A percentile compares a stretch with the other conserved stretches of the same genome.
Conservation (phyloP, 2,113 vertebrate genomes). For the Cyprinodon brontotheroides region DNA sequence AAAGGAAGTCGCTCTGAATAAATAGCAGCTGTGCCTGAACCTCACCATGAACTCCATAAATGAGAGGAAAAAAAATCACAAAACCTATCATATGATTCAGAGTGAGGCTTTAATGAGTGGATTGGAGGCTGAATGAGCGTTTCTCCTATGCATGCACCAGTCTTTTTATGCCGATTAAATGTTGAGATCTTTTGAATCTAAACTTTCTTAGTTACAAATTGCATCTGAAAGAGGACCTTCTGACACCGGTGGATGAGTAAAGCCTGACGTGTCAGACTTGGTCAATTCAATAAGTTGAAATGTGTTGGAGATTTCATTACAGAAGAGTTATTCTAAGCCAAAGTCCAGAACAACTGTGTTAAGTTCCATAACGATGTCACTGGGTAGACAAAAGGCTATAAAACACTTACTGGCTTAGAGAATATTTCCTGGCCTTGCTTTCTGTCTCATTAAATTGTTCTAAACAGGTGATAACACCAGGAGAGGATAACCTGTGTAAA, state of each 20-base stretch:
- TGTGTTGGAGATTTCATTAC: neutral
- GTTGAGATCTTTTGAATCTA: neutral
- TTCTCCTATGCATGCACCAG: neutral
- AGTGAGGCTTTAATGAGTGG: conserved; percentile 28
- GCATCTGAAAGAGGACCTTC: neutral
- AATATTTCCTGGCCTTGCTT: neutral
- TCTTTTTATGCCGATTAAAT: conserved; percentile 10
- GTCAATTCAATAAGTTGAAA: neutral
- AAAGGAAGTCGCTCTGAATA: neutral
- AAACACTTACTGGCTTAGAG: neutral
- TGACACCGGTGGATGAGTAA: neutral
- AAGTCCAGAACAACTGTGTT: neutral
- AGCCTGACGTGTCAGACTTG: neutral
- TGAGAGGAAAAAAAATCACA: conserved; percentile 26
- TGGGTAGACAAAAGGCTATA: neutral
- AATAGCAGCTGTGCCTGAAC: conserved; percentile 1
- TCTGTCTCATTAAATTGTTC: neutral
- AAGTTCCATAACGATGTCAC: neutral
- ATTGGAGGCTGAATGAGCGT: conserved; percentile 6
- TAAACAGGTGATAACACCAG: neutral
- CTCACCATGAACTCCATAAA: conserved; percentile 32
- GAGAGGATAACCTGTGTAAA: neutral
- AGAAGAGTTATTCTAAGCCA: neutral
- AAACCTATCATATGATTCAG: conserved; percentile 28
- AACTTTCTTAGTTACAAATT: neutral